Percentiles rank a stretch among this genome's conserved stretches.
Conservation (phyloP, 2,113 vertebrate species). For the Phrynosoma blainvillii region DNA sequence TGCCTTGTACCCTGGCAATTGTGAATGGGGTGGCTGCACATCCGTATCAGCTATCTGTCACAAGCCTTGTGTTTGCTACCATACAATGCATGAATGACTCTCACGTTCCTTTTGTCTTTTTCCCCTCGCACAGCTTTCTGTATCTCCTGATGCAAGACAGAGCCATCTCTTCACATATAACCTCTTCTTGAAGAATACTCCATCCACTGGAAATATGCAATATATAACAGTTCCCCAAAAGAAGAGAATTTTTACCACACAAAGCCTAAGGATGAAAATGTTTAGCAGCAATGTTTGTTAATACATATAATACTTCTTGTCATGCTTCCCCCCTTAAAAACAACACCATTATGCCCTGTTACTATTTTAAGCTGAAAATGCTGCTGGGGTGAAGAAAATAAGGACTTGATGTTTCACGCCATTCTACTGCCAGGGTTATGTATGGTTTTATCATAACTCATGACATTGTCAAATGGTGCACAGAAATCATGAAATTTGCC, state of each 20-base stretch:
- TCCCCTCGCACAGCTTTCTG: conserved; percentile 65
- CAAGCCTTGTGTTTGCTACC: not conserved
- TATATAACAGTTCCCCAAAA: conserved; percentile 58
- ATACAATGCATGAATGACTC: not conserved
- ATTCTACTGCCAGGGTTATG: conserved; percentile 12
- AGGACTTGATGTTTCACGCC: not conserved
- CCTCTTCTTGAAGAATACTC: conserved; percentile 61
- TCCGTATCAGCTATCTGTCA: not conserved
- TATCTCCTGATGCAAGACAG: conserved; percentile 23
- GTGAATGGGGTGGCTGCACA: not conserved
- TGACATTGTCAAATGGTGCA: not conserved
- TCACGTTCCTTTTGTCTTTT: not conserved
- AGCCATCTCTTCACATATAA: conserved; percentile 60
- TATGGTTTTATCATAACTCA: conserved; percentile 19
- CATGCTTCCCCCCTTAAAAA: not conserved
- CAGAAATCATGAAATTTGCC: not conserved
- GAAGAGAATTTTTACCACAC: conserved; percentile 59
- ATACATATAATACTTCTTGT: conserved; percentile 28
- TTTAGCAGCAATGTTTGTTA: conserved; percentile 63
- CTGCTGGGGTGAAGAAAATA: not conserved
- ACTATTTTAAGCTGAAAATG: not conserved
- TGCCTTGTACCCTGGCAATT: too few species aligned
- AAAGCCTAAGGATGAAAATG: conserved; percentile 60
- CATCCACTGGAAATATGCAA: conserved; percentile 14
- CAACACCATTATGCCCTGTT: conserved; percentile 13